Conservation (phyloP, 2,888 invertebrate genomes). For the Petrolisthes manimaculis region DNA sequence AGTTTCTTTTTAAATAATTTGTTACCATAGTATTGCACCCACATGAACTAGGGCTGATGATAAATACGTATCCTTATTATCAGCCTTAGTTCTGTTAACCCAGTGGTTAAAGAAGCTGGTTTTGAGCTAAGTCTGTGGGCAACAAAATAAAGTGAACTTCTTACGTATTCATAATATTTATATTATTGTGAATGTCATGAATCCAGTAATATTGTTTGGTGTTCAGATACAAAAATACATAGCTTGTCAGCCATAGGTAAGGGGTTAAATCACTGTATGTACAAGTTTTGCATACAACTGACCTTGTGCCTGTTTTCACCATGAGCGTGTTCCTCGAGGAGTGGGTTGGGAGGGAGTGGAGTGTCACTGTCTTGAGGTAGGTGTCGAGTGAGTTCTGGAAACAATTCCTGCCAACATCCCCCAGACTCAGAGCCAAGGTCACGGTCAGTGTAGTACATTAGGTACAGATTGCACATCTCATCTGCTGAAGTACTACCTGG, state of each 20-base stretch:
- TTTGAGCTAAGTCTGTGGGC: too few species aligned
- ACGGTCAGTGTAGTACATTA: slow-evolving; percentile 72
- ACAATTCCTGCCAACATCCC: slow-evolving; percentile 66
- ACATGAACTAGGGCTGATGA: too few species aligned
- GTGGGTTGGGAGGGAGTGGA: slow-evolving; percentile 72
- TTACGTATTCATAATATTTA: not conserved
- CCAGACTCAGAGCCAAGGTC: slow-evolving; percentile 64
- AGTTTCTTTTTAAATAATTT: too few species aligned
- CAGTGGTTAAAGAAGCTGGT: too few species aligned
- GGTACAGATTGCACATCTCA: slow-evolving; percentile 74
- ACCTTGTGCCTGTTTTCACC: slow-evolving; percentile 62
- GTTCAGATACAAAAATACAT: too few species aligned
- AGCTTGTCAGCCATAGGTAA: too few species aligned
- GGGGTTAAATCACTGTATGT: too few species aligned
- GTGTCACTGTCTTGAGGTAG: slow-evolving; percentile 70
- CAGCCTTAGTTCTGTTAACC: too few species aligned
- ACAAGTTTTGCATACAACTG: not conserved
- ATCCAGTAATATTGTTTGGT: too few species aligned
- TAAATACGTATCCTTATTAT: too few species aligned
- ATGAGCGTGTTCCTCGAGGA: slow-evolving; percentile 71
- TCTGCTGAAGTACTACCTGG: slow-evolving; percentile 71
- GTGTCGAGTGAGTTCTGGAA: slow-evolving; percentile 67
- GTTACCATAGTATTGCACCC: too few species aligned
- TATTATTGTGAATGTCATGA: too few species aligned
- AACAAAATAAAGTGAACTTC: not conserved